phyloP scores from a whole-genome alignment of 1,140 invertebrate species.

The Penaeus vannamei region DNA sequence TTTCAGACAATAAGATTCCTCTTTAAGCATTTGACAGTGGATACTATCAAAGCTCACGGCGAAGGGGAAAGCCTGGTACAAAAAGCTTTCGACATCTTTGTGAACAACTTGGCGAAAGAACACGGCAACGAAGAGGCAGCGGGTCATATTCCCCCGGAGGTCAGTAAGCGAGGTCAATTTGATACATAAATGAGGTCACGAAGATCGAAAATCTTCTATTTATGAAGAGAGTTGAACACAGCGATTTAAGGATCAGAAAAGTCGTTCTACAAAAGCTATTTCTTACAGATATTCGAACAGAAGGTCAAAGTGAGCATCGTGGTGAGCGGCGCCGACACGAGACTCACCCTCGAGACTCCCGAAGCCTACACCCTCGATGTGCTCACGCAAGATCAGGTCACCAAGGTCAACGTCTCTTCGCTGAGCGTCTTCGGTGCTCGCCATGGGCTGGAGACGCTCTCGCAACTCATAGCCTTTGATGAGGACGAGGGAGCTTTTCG shows the following conservation, averaged over 20 bases:
- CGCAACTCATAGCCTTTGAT: constrained; percentile 69
- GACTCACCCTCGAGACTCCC: constrained; percentile 10
- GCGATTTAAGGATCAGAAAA: no score
- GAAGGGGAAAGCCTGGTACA: not conserved
- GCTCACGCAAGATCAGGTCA: not conserved
- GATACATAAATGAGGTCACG: no score
- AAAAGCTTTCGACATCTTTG: constrained; percentile 38
- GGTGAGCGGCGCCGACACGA: not conserved
- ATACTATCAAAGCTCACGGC: not conserved
- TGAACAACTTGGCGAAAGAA: constrained; percentile 8
- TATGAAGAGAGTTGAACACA: no score
- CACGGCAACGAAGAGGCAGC: not conserved
- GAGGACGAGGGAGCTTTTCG: constrained; percentile 47
- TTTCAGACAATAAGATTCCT: no score
- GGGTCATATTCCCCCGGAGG: no score
- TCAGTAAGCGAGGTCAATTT: no score
- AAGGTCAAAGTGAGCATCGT: not conserved
- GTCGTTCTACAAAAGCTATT: not conserved
- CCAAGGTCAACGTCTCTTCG: constrained; percentile 65
- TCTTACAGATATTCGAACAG: constrained; percentile 1
- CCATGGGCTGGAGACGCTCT: constrained; percentile 70
- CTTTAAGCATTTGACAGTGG: no score
- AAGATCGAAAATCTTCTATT: no score
- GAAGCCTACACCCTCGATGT: constrained; percentile 24
- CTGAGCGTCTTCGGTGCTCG: constrained; percentile 70